phyloP scores from a whole-genome alignment of 2,888 invertebrate species.

The Alcis repandata region DNA sequence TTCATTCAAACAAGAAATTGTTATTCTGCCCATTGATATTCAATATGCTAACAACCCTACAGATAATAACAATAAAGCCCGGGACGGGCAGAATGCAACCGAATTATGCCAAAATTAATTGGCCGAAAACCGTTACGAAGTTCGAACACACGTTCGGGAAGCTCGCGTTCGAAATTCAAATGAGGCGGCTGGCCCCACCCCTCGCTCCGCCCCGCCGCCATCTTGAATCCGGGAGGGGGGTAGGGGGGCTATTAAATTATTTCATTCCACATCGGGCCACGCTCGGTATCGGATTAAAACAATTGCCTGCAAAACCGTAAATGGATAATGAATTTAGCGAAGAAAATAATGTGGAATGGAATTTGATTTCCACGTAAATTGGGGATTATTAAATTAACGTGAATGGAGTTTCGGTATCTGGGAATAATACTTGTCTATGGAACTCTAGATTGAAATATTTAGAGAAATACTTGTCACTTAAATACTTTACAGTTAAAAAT shows the following conservation, averaged over 20 bases:
- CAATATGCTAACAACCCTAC: constrained; percentile 44
- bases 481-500: no score
- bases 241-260: constrained; percentile 84
- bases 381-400: constrained; percentile 25
- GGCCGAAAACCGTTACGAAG: constrained; percentile 83
- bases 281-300: constrained; percentile 85
- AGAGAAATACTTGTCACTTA: no score
- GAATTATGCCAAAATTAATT: constrained; percentile 84
- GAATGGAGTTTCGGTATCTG: constrained; percentile 2
- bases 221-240: constrained; percentile 77
- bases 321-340: constrained; percentile 84
- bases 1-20: neutral
- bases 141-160: constrained; percentile 83
- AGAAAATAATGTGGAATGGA: constrained; percentile 80
- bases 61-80: constrained; percentile 74
- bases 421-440: neutral
- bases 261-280: constrained; percentile 85
- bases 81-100: constrained; percentile 68
- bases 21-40: neutral
- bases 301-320: constrained; percentile 85
- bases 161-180: constrained; percentile 85
- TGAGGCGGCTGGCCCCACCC: constrained; percentile 84
- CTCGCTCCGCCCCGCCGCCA: constrained; percentile 82
- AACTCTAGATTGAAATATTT: no score
- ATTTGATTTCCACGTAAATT: constrained; percentile 65